A percentile compares a stretch with the other conserved stretches of the same genome.
phyloP scores from a whole-genome alignment of 2,888 invertebrate species.

The Lottia gigantea region DNA sequence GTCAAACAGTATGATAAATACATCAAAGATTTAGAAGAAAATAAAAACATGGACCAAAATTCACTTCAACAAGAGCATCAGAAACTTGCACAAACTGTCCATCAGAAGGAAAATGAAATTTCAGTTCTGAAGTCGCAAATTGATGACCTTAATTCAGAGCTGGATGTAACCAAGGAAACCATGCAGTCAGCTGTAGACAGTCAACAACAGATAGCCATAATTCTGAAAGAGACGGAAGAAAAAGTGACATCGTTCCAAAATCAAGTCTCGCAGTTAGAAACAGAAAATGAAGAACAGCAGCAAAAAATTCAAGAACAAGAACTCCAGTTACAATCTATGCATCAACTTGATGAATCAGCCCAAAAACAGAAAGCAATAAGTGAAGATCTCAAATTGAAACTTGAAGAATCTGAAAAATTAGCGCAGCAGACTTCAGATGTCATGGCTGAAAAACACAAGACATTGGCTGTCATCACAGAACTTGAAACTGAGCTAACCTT shows the following conservation, averaged over 20 bases:
- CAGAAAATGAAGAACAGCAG: conserved; percentile 27
- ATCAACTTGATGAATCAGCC: conserved; percentile 22
- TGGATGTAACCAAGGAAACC: conserved; percentile 37
- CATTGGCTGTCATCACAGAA: conserved; percentile 18
- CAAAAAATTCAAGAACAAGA: conserved; percentile 29
- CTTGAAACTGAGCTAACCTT: conserved; percentile 29
- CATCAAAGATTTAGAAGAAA: conserved; percentile 41
- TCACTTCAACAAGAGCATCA: conserved; percentile 41
- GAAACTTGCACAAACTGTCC: conserved; percentile 34
- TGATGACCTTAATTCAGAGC: conserved; percentile 32
- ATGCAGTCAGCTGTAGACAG: conserved; percentile 38
- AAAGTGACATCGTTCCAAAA: conserved; percentile 30
- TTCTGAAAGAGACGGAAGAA: conserved; percentile 31
- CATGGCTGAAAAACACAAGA: conserved; percentile 14
- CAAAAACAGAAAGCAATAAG: conserved; percentile 17
- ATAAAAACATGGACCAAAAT: conserved; percentile 36
- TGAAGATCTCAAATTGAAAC: conserved; percentile 21
- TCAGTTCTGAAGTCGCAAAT: conserved; percentile 37
- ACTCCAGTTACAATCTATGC: conserved; percentile 21
- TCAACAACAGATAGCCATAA: conserved; percentile 28
- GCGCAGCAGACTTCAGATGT: conserved; percentile 14
- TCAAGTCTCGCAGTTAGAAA: conserved; percentile 29
- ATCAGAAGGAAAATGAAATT: conserved; percentile 39
- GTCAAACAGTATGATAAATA: conserved; percentile 45
- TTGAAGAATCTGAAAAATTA: conserved; percentile 19